Conservation (phyloP, 1,140 invertebrate genomes). For the Monochamus saltuarius region DNA sequence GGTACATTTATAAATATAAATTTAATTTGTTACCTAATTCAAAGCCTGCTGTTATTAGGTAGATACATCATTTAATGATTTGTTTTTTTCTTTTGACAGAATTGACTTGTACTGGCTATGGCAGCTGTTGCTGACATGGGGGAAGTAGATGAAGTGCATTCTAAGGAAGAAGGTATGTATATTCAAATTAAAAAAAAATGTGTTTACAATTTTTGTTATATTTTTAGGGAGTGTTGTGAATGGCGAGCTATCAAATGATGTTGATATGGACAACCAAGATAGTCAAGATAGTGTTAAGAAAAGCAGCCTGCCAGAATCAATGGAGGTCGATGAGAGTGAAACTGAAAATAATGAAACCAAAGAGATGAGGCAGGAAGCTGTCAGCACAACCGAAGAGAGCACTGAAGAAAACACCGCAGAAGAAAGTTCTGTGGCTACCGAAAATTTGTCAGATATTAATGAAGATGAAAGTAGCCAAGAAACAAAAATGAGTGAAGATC, state of each 20-base stretch:
- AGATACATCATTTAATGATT: too few relatives aligned
- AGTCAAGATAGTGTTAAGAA: slow-evolving; percentile 31
- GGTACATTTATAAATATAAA: too few relatives aligned
- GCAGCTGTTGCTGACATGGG: slow-evolving; percentile 49
- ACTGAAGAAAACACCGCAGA: slow-evolving; percentile 17
- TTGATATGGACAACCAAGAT: slow-evolving; percentile 35
- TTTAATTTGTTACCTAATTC: too few relatives aligned
- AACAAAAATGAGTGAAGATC: slow-evolving; percentile 32
- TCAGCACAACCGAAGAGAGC: slow-evolving; percentile 19
- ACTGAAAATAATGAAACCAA: slow-evolving; percentile 19
- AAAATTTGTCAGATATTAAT: slow-evolving; percentile 22
- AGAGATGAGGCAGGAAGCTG: slow-evolving; percentile 14
- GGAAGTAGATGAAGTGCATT: slow-evolving; percentile 49
- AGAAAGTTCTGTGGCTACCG: slow-evolving; percentile 24
- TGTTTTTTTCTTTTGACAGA: too few relatives aligned
- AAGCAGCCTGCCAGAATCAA: slow-evolving; percentile 19
- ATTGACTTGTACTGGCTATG: slow-evolving; percentile 35
- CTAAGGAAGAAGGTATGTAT: slow-evolving; percentile 46
- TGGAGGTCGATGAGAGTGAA: slow-evolving; percentile 31
- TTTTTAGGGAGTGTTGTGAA: slow-evolving; percentile 49
- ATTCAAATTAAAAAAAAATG: slow-evolving; percentile 5
- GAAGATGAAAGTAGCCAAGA: slow-evolving; percentile 25
- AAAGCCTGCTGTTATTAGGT: too few relatives aligned
- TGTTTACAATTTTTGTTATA: slow-evolving; percentile 14
- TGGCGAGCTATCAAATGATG: slow-evolving; percentile 51